Base-by-base conservation (phyloP, 2,888 invertebrate species). In the Parnassius glacialis region DNA sequence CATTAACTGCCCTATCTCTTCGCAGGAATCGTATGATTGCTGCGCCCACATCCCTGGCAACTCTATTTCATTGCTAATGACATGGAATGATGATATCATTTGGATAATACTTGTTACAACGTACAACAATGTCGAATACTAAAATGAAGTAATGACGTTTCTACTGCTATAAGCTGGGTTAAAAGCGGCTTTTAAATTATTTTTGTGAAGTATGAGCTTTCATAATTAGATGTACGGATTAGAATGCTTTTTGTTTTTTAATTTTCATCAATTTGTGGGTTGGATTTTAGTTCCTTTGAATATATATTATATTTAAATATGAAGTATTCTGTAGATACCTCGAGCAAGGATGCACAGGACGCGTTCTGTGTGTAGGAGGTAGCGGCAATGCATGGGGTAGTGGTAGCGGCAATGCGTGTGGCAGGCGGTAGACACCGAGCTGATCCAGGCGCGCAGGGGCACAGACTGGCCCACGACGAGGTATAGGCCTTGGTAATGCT, bases 391-490 rank as follows among this genome's bases (percentile, higher is more conserved):
- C 90, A 86, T 76, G 93, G 66, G 82, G 92, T 70, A 74, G 74
- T 64, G 74, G 84, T 77, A 83, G 88, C 57, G 79, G 87, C 78
- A 83, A 87, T 70, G 78, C 92, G 67, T 87, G 87, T 43, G 94
- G 94, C 52, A 94, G 92, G 11, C 94, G 92, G 80, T 94, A 95
- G 13, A 95, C 92, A 52, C 94, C 95, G 57, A 94, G 92, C 68
- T 94, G 94, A 75, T 95, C 94, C 72, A 95, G 93, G 79, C 95
- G 74, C 80, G 93, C 80, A 69, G 92, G 76, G 75, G 93, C 79
- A 84, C 93, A 85, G 72, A 90, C 70, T 13, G 90, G 74, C 70
- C 92, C 75, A 74, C 93, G 76, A 67, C 93, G 73, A 68, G 90
- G 80, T n/a, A 92, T 75, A 10, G 92, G 92, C 10, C 93, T 91